Evolutionary conservation across 1,140 invertebrate genomes (phyloP).

Genomic region (Dendroctonus valens): DNA sequence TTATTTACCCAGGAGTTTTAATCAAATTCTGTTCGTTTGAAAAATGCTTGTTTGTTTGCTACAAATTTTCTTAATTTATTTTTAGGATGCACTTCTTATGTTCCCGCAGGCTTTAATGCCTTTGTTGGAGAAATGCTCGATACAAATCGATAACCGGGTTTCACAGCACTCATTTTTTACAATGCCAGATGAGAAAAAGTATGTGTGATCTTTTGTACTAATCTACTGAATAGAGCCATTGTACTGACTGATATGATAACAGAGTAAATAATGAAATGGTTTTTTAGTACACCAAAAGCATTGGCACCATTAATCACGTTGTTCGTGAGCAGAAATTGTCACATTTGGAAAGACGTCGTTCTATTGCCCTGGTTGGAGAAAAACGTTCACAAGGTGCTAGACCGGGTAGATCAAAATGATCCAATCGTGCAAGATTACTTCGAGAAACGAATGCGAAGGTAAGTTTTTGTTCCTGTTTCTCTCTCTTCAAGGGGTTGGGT

Average conservation of each 20-base stretch:
- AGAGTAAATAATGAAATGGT: background rate
- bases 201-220: conserved; percentile 22
- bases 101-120: conserved; percentile 77
- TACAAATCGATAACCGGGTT: conserved; percentile 68
- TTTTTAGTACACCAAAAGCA: conserved; percentile 61
- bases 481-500: too few relatives aligned
- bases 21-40: conserved; percentile 48
- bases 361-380: conserved; percentile 76
- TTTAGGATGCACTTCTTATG: conserved; percentile 70
- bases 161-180: conserved; percentile 54
- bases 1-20: conserved; percentile 12
- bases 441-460: conserved; percentile 61
- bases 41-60: too few relatives aligned
- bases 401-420: conserved; percentile 64
- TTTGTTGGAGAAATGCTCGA: conserved; percentile 74
- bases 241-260: too few relatives aligned
- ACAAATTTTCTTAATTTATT: conserved; percentile 48
- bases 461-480: background rate
- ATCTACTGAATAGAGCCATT: too few relatives aligned
- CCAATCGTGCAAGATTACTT: conserved; percentile 64
- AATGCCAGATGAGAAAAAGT: conserved; percentile 39
- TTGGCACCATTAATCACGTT: conserved; percentile 70
- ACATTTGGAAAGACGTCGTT: conserved; percentile 77
- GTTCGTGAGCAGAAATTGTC: conserved; percentile 70
- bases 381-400: conserved; percentile 66